Evolutionary conservation across 2,888 invertebrate genomes (phyloP).

Genomic region (Syrista parreyssii): DNA sequence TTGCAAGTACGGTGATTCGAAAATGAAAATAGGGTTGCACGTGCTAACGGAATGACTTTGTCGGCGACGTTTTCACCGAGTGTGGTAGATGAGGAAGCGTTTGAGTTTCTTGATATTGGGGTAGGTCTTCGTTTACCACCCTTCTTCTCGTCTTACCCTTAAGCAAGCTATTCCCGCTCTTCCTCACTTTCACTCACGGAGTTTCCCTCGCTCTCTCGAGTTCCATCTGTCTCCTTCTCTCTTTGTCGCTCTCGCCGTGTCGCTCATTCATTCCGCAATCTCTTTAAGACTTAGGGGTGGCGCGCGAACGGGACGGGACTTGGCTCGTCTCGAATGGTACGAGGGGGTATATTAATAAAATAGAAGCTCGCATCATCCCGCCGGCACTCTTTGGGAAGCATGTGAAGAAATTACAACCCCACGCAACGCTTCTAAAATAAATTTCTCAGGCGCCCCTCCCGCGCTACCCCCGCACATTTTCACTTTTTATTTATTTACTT

Average conservation of each 20-base stretch:
- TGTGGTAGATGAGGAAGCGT: neutral
- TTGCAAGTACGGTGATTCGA: neutral
- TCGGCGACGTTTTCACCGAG: neutral
- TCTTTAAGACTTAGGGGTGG: conserved; percentile 44
- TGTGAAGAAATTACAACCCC: conserved; percentile 29
- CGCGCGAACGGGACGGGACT: neutral
- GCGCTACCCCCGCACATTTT: neutral
- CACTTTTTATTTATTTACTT: neutral
- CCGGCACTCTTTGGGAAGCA: conserved; percentile 34
- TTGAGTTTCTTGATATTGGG: neutral
- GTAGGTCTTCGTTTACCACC: neutral
- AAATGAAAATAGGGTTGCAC: neutral
- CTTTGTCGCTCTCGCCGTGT: conserved; percentile 13
- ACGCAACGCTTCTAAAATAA: neutral
- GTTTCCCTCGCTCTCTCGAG: conserved; percentile 14
- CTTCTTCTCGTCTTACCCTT: neutral
- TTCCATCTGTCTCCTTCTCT: conserved; percentile 16
- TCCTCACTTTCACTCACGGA: conserved; percentile 20
- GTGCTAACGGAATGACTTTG: neutral
- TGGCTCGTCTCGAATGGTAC: neutral
- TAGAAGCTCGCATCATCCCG: conserved; percentile 45
- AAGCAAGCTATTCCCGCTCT: conserved; percentile 17
- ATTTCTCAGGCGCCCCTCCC: neutral
- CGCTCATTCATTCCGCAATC: conserved; percentile 42
- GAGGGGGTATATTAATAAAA: conserved; percentile 50